Conservation (phyloP, 2,888 invertebrate species). For the Lamellibrachia columna region DNA sequence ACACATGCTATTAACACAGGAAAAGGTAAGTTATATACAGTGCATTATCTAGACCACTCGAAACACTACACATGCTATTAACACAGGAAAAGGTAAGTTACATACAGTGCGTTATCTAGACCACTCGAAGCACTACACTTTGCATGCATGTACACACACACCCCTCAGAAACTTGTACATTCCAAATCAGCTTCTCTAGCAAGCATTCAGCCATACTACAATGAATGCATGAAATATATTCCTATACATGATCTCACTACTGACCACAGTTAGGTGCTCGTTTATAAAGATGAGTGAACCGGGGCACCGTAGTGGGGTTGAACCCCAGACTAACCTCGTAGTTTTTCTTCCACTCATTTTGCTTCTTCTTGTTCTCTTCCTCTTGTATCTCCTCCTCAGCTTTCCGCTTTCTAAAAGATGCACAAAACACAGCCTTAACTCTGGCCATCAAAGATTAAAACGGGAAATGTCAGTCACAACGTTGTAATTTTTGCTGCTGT, state of each 20-base stretch:
- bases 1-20: conserved; percentile 19
- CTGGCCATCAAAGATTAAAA: no score
- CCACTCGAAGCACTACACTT: no score
- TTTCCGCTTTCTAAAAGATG: conserved; percentile 80
- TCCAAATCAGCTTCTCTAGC: no score
- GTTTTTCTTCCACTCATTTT: conserved; percentile 98
- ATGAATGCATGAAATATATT: conserved; percentile 13
- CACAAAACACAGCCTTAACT: background rate
- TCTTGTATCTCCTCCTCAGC: conserved; percentile 92
- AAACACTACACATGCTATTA: background rate
- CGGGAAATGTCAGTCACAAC: no score
- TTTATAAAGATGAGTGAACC: no score
- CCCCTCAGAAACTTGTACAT: no score
- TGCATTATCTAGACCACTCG: no score
- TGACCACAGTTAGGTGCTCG: no score
- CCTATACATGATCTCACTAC: background rate
- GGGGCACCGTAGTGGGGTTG: background rate
- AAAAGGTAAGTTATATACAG: conserved; percentile 10
- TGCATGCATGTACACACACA: no score
- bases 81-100: conserved; percentile 22
- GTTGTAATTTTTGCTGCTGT: no score
- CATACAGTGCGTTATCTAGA: no score
- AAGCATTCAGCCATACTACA: no score
- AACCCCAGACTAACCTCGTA: conserved; percentile 78
- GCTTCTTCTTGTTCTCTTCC: conserved; percentile 86